Percentiles rank a stretch among this genome's conserved stretches.
These are phyloP conservation scores for Gibbula magus DNA, from an alignment of 2,888 invertebrate species.

Conservation along the genomic window DNA sequence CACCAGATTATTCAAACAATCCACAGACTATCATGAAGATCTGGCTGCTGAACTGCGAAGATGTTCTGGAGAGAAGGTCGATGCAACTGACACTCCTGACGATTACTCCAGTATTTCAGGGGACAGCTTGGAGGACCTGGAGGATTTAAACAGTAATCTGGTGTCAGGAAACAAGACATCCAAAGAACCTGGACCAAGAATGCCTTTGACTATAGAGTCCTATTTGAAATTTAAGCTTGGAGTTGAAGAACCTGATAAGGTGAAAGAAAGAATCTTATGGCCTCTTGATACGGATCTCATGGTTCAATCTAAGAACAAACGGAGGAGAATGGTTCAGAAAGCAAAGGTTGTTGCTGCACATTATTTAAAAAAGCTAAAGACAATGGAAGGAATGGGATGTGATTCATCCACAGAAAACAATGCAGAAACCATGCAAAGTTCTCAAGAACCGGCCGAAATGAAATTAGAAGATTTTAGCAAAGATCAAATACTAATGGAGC, in stretches of 20 bases:
- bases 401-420: background rate
- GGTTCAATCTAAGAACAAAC: background rate
- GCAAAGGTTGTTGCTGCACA: conserved; percentile 21
- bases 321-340: conserved; percentile 22
- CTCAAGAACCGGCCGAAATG: background rate
- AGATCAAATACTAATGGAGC: conserved; percentile 15
- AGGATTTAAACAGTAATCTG: background rate
- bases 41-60: background rate
- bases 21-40: conserved; percentile 1
- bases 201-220: background rate
- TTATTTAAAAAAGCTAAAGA: conserved; percentile 3
- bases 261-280: conserved; percentile 13
- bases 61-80: background rate
- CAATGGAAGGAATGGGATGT: background rate
- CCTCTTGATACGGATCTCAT: background rate
- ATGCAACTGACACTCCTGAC: conserved; percentile 3
- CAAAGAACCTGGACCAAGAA: background rate
- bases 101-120: conserved; percentile 10
- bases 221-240: conserved; percentile 9
- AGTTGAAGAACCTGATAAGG: background rate
- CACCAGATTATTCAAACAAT: no score
- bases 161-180: background rate
- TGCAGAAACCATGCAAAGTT: background rate
- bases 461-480: conserved; percentile 24
- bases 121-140: conserved; percentile 9